Conservation (phyloP, 1,140 invertebrate species). For the Leptinotarsa defecta region DNA sequence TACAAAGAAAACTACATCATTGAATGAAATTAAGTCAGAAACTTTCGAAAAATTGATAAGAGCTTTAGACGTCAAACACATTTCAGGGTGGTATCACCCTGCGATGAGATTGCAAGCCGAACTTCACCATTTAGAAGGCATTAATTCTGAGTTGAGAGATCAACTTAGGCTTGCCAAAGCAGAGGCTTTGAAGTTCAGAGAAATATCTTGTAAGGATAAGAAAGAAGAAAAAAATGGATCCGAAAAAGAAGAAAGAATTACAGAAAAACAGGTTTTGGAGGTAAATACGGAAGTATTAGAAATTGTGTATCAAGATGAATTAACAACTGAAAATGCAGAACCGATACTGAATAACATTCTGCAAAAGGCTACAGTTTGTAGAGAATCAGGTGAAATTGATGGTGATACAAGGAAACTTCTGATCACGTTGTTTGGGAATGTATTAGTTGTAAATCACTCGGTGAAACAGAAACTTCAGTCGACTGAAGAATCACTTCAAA, state of each 20-base stretch:
- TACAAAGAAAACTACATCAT: constrained; percentile 60
- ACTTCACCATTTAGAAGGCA: constrained; percentile 65
- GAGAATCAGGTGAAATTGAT: not conserved
- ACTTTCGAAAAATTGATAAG: constrained; percentile 65
- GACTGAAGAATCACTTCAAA: constrained; percentile 9
- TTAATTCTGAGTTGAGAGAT: constrained; percentile 62
- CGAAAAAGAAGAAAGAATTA: not conserved
- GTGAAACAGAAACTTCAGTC: constrained; percentile 23
- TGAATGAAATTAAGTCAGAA: constrained; percentile 57
- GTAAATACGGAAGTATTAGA: not conserved
- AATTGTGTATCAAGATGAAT: not conserved
- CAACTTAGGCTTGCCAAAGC: constrained; percentile 50
- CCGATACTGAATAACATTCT: constrained; percentile 14
- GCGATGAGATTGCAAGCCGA: constrained; percentile 73
- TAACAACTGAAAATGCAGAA: constrained; percentile 19
- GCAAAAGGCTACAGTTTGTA: not conserved
- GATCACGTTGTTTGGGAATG: not conserved
- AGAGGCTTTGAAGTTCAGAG: constrained; percentile 23
- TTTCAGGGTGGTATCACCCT: constrained; percentile 76
- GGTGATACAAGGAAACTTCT: not conserved
- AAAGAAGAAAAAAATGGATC: not conserved
- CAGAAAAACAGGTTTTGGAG: not conserved
- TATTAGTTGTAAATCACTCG: not conserved
- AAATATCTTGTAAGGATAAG: not conserved
- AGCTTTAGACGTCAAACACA: constrained; percentile 70